A percentile compares a stretch with the other conserved stretches of the same genome.
Evolutionary conservation across 2,113 vertebrate genomes (phyloP).

Genomic region (Picathartes gymnocephalus): DNA sequence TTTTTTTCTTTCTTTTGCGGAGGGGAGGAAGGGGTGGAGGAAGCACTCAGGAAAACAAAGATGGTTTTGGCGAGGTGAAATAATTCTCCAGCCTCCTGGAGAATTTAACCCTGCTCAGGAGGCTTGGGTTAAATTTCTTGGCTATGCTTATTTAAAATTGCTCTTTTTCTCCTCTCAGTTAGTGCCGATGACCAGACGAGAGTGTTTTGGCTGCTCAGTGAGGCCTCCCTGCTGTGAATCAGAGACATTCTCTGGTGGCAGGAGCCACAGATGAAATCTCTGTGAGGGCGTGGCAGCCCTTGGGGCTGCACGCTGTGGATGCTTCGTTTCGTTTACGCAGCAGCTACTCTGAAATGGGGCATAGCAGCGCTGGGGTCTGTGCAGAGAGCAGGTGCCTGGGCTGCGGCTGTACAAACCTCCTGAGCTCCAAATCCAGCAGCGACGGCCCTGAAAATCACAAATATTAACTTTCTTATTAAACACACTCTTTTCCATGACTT

Average conservation of each 20-base stretch:
- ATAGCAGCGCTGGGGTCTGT: background rate
- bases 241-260: background rate
- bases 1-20: background rate
- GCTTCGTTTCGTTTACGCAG: background rate
- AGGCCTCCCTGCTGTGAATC: background rate
- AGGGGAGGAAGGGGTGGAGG: accelerated
- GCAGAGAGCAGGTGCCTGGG: background rate
- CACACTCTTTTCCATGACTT: background rate
- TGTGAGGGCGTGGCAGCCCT: background rate
- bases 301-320: background rate
- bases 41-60: background rate
- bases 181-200: background rate
- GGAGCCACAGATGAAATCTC: background rate
- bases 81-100: background rate
- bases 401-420: background rate
- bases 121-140: background rate
- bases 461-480: background rate
- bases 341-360: constrained; percentile 1
- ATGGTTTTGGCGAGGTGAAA: background rate
- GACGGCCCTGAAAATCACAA: background rate
- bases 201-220: background rate
- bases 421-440: background rate
- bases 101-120: background rate
- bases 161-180: background rate
- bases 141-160: background rate